Percentiles rank a stretch among this genome's conserved stretches.
Conservation (phyloP, 2,888 invertebrate species). For the Vanessa cardui region DNA sequence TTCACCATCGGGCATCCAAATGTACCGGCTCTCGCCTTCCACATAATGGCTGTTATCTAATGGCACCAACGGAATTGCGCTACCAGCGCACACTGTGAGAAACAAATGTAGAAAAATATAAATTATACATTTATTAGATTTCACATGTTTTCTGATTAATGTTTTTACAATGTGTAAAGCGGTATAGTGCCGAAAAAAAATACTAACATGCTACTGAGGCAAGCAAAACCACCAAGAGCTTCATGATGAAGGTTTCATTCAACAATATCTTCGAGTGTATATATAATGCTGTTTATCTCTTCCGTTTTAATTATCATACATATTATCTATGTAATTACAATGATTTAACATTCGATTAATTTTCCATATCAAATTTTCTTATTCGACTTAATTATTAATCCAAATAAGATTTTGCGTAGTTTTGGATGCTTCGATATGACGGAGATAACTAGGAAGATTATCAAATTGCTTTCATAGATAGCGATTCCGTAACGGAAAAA, state of each 20-base stretch:
- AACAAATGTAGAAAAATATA: constrained; percentile 9
- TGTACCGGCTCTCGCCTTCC: constrained; percentile 69
- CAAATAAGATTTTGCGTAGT: not conserved
- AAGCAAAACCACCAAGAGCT: constrained; percentile 49
- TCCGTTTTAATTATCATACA: constrained; percentile 8
- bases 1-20: constrained; percentile 74
- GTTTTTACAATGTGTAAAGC: not conserved
- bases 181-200: constrained; percentile 10
- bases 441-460: not conserved
- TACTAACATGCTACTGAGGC: constrained; percentile 53
- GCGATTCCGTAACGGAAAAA: too few relatives aligned
- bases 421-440: not conserved
- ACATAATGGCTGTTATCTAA: constrained; percentile 73
- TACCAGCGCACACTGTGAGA: constrained; percentile 56
- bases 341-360: too few relatives aligned
- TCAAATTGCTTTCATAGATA: not conserved
- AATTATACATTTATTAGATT: too few relatives aligned
- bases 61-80: constrained; percentile 55
- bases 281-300: constrained; percentile 23
- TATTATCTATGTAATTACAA: not conserved
- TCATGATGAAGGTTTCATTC: constrained; percentile 47
- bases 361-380: not conserved
- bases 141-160: too few relatives aligned
- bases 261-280: constrained; percentile 2
- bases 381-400: not conserved